These are phyloP conservation scores for Oreochromis niloticus DNA, from an alignment of 2,113 vertebrate species.

Conservation along the genomic window DNA sequence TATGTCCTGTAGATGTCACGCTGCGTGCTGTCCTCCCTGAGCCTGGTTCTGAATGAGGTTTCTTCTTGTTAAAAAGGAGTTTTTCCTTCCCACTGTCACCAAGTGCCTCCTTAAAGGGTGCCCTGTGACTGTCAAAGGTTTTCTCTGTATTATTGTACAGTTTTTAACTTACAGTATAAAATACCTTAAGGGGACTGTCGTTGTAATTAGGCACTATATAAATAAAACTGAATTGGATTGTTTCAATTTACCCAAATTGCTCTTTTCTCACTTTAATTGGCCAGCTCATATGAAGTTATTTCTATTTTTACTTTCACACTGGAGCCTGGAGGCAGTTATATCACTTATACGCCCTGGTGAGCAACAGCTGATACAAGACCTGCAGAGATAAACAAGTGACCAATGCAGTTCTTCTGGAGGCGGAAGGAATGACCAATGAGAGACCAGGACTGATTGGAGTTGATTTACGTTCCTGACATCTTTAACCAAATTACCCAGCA, in stretches of 20 bases:
- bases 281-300: neutral
- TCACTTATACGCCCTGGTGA: neutral
- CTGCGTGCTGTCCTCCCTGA: neutral
- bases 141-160: neutral
- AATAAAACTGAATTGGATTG: neutral
- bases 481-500: slow-evolving; percentile 77
- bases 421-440: slow-evolving; percentile 54
- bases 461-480: slow-evolving; percentile 80
- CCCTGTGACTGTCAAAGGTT: neutral
- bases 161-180: neutral
- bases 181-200: neutral
- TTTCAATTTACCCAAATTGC: neutral
- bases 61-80: neutral
- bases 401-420: slow-evolving; percentile 33
- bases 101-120: neutral
- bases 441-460: slow-evolving; percentile 71
- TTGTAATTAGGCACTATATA: neutral
- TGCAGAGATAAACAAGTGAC: slow-evolving; percentile 19
- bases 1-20: neutral
- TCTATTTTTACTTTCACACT: neutral
- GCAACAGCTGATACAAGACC: slow-evolving; percentile 12
- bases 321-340: neutral
- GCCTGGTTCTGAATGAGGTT: neutral
- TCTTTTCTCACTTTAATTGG: neutral
- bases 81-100: neutral